Base-by-base conservation (phyloP, 37 sponge, comb jelly and placozoan species). In the Tethya wilhelma region DNA sequence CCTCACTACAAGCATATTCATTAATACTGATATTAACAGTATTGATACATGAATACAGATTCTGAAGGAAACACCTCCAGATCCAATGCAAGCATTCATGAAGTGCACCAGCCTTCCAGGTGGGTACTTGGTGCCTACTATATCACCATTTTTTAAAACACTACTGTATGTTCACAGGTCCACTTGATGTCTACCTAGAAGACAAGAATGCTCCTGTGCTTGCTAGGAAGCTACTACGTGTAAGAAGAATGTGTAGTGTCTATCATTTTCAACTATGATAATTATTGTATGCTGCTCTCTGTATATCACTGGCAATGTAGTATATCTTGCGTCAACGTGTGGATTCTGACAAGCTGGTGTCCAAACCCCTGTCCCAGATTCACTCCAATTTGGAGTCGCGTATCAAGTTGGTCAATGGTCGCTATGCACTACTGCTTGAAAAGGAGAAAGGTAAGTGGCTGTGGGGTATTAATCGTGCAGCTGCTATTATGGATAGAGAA, bases 81-180 rank as follows among this genome's bases (percentile, higher is more conserved):
- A 86, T 14, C 67, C 79, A 28, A 79, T 73, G 44, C 56, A 79
- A 17, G 87, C 87, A 0, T 66, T 85, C 45, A 62, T 71, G 42
- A 72, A 80, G 30, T 86, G 87, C 80, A 45, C 79, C 64, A 25
- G 38, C 31, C 73, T 86, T 6, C 87, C 87, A 64, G 87, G 87
- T 86, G 26, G 71, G 68, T 59, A 6, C 9, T 7, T 42, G 20
- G 20, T 9, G 53, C 14, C 9, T 19, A 19, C 14, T 9, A 9
- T 49, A 49, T 49, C 14, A 19, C 9, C 53, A 49, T 9, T 30
- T 38, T 29, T 66, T 38, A 38, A 20, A 60, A 60, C n/a, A 60
- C 28, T 65, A 3, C 20, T 36, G 31, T 65, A 65, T 26, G 39
- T 2, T 42, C 43, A 19, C 9, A 82, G 82, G 82, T 53, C 42